A percentile compares a stretch with the other conserved stretches of the same genome.
phyloP scores from a whole-genome alignment of 2,113 vertebrate genomes.

The Puffinus mauretanicus region DNA sequence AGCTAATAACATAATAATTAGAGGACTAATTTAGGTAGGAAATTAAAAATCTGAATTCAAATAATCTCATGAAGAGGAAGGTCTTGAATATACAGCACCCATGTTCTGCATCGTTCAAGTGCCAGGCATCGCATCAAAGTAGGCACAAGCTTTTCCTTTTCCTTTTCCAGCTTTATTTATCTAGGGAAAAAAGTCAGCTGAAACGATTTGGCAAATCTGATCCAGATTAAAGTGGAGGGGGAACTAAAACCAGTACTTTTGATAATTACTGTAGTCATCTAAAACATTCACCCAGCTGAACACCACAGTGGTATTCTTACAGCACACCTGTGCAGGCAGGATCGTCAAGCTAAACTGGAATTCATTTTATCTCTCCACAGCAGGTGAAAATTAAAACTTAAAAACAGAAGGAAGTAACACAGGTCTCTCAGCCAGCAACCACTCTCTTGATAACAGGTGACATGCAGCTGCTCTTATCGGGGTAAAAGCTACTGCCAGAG shows the following conservation, averaged over 20 bases:
- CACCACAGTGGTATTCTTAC: background rate
- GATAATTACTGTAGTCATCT: background rate
- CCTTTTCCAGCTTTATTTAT: background rate
- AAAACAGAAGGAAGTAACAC: background rate
- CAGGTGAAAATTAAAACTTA: conserved; percentile 26
- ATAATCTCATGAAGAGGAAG: background rate
- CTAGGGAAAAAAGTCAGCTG: background rate
- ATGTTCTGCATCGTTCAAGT: background rate
- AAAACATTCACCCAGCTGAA: background rate
- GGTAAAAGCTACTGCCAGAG: background rate
- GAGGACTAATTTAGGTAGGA: background rate
- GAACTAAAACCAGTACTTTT: background rate
- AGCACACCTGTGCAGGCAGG: conserved; percentile 3
- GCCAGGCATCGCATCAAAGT: background rate
- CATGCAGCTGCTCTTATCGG: background rate
- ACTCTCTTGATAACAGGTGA: background rate
- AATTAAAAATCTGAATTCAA: background rate
- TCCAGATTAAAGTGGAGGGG: background rate
- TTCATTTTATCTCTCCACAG: background rate
- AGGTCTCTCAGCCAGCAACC: background rate
- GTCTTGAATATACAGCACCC: background rate
- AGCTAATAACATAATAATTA: background rate
- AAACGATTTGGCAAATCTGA: background rate
- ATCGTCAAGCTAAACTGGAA: conserved; percentile 20
- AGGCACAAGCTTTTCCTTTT: background rate